phyloP scores from a whole-genome alignment of 2,888 invertebrate species.

The Calameuta idolon region DNA sequence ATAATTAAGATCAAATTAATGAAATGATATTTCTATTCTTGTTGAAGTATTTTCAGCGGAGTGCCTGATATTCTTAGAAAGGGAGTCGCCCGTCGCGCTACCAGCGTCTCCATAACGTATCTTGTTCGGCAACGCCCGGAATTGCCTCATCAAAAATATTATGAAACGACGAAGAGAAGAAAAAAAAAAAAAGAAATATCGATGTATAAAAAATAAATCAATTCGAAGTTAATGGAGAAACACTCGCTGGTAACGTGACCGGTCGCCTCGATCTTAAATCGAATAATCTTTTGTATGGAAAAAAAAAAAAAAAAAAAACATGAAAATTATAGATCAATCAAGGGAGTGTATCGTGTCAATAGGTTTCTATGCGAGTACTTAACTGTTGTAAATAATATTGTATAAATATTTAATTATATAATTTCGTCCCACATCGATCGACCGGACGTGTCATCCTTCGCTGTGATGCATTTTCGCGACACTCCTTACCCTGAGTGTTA shows the following conservation, averaged over 20 bases:
- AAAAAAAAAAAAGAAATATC: background rate
- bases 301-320: constrained; percentile 29
- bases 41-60: constrained; percentile 56
- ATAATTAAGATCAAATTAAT: constrained; percentile 44
- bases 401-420: constrained; percentile 35
- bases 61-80: constrained; percentile 59
- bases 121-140: background rate
- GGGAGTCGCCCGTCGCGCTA: constrained; percentile 29
- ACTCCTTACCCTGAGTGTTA: background rate
- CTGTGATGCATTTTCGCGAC: background rate
- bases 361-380: constrained; percentile 41
- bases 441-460: background rate
- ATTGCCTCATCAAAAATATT: background rate
- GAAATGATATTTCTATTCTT: constrained; percentile 47
- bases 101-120: background rate
- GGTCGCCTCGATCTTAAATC: constrained; percentile 34
- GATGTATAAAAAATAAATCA: background rate
- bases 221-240: background rate
- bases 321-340: constrained; percentile 27
- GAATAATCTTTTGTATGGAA: constrained; percentile 42
- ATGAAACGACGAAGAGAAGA: background rate
- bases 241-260: background rate
- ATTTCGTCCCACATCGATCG: background rate
- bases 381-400: constrained; percentile 54
- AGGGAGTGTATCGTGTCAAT: constrained; percentile 38